phyloP scores from a whole-genome alignment of 2,113 vertebrate species.

The Micronycteris hirsuta region DNA sequence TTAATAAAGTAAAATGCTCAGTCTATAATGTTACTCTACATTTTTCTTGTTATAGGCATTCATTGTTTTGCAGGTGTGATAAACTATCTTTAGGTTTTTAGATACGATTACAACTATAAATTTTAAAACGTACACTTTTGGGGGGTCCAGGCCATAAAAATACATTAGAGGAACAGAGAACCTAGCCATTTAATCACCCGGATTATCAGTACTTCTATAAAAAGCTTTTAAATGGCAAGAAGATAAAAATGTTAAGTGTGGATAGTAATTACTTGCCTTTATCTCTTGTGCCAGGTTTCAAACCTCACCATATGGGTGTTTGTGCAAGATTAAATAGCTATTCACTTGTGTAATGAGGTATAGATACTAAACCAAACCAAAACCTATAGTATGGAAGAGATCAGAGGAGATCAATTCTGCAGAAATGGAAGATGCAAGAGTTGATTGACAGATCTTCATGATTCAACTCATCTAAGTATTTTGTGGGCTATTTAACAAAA shows the following conservation, averaged over 20 bases:
- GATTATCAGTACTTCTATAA: constrained; percentile 51
- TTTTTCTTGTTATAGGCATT: constrained; percentile 13
- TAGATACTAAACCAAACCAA: constrained; percentile 21
- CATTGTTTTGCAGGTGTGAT: constrained; percentile 16
- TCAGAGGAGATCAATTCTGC: not conserved
- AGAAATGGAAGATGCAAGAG: not conserved
- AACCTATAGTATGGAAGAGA: not conserved
- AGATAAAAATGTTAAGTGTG: constrained; percentile 52
- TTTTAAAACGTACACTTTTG: constrained; percentile 48
- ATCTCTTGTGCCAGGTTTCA: constrained; percentile 38
- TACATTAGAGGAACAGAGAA: not conserved
- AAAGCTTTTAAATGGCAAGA: constrained; percentile 47
- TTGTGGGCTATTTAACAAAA: not conserved
- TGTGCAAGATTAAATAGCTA: constrained; percentile 67
- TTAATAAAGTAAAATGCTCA: not conserved
- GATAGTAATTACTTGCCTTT: constrained; percentile 41
- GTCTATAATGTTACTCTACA: not conserved
- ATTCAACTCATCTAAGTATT: not conserved
- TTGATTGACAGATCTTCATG: not conserved
- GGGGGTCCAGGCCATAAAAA: constrained; percentile 5
- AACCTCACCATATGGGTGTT: constrained; percentile 20
- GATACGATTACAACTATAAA: constrained; percentile 23
- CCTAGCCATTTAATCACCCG: constrained; percentile 48
- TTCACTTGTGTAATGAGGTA: constrained; percentile 55
- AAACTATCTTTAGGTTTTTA: constrained; percentile 42